Percentiles rank a stretch among this genome's conserved stretches.
These are phyloP conservation scores for Drosophila robusta DNA, from an alignment of 2,888 invertebrate genomes.

Conservation along the genomic window DNA sequence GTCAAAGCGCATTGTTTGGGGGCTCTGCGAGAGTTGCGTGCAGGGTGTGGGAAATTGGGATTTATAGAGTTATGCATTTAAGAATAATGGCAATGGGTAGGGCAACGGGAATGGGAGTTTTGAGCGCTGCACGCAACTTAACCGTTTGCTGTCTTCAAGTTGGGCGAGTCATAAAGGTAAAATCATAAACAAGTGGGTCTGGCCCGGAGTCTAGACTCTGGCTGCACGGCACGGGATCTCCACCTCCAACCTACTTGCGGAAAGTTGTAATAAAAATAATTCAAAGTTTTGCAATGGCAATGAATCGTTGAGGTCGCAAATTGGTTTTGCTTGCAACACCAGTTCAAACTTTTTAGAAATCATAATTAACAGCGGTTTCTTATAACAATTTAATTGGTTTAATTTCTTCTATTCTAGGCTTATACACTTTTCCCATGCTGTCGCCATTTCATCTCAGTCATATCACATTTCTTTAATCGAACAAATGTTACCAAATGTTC, in stretches of 20 bases:
- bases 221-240: constrained; percentile 36
- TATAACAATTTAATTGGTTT: background rate
- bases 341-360: background rate
- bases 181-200: constrained; percentile 63
- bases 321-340: background rate
- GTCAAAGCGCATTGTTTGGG: constrained; percentile 70
- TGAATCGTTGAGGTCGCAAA: constrained; percentile 4
- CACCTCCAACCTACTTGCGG: constrained; percentile 9
- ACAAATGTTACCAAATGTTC: constrained; percentile 5
- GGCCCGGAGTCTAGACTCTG: constrained; percentile 54
- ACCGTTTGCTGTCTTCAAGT: constrained; percentile 50
- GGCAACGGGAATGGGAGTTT: constrained; percentile 9
- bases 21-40: constrained; percentile 25
- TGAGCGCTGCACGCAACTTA: constrained; percentile 65
- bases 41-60: constrained; percentile 48
- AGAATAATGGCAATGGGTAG: constrained; percentile 16
- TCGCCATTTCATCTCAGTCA: background rate
- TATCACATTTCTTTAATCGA: constrained; percentile 5
- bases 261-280: constrained; percentile 61
- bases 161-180: constrained; percentile 59
- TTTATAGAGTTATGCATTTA: constrained; percentile 53
- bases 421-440: no score
- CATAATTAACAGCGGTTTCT: background rate
- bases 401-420: background rate
- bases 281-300: constrained; percentile 39